Evolutionary conservation across 1,140 invertebrate genomes (phyloP).

Genomic region (Cephus cinctus): DNA sequence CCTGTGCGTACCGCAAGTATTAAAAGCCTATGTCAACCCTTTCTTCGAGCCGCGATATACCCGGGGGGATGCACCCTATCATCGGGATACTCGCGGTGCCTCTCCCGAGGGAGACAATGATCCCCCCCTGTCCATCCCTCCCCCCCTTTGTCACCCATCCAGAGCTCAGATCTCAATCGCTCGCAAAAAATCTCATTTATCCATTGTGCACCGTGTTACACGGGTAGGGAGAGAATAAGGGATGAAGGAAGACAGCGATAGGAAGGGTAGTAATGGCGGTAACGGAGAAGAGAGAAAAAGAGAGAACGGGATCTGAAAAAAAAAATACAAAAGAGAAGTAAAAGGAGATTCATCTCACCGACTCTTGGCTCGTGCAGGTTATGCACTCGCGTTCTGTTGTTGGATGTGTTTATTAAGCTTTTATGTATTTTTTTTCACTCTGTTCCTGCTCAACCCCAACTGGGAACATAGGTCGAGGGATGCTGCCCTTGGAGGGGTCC

Average conservation of each 20-base stretch:
- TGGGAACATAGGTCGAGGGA: too few relatives aligned
- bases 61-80: constrained; percentile 50
- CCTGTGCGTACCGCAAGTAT: constrained; percentile 43
- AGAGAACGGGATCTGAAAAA: constrained; percentile 7
- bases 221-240: constrained; percentile 18
- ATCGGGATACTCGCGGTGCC: constrained; percentile 44
- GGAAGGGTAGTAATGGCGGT: background rate
- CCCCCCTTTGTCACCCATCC: constrained; percentile 15
- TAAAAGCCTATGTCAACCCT: constrained; percentile 53
- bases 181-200: constrained; percentile 55
- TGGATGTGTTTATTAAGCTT: constrained; percentile 50
- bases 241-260: constrained; percentile 1
- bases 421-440: background rate
- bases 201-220: constrained; percentile 46
- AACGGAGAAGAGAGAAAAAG: background rate
- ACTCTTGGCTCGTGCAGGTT: constrained; percentile 41
- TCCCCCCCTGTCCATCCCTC: constrained; percentile 28
- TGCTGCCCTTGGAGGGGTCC: too few relatives aligned
- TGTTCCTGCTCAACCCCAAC: background rate
- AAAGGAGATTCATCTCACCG: background rate
- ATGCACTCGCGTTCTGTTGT: constrained; percentile 31
- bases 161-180: constrained; percentile 49
- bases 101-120: constrained; percentile 49
- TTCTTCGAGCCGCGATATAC: constrained; percentile 36
- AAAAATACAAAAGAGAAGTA: too few relatives aligned